Percentiles rank a stretch among this genome's conserved stretches.
Evolutionary conservation across 2,797 vertebrate species (phyloP).

Genomic region (Scomberomorus guttatus): DNA sequence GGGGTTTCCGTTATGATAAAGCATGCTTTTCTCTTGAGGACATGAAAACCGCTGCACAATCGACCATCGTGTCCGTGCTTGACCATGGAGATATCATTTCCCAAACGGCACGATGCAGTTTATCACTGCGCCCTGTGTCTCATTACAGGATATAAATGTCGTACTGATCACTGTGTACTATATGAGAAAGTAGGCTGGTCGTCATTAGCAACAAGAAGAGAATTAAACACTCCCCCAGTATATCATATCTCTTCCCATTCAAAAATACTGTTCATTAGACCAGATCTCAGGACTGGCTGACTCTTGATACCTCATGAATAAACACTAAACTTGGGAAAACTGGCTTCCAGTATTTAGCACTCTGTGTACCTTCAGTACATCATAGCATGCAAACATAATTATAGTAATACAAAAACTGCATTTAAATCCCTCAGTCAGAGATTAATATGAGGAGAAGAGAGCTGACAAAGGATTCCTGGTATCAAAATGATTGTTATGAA

Average conservation of each 20-base stretch:
- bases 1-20: too few relatives aligned
- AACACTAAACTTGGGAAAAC: too few relatives aligned
- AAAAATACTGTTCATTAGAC: too few relatives aligned
- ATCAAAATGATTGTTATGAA: slow-evolving; percentile 75
- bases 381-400: slow-evolving; percentile 32
- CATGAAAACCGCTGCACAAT: not conserved
- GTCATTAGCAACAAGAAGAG: too few relatives aligned
- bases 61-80: too few relatives aligned
- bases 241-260: too few relatives aligned
- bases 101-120: not conserved
- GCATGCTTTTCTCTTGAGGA: too few relatives aligned
- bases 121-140: not conserved
- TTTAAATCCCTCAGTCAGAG: slow-evolving; percentile 14
- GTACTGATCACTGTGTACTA: not conserved
- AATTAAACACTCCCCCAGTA: too few relatives aligned
- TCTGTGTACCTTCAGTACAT: not conserved
- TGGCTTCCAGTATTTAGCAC: too few relatives aligned
- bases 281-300: too few relatives aligned
- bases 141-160: not conserved
- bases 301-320: too few relatives aligned
- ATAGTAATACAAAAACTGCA: slow-evolving; percentile 32
- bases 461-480: slow-evolving; percentile 67
- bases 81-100: not conserved
- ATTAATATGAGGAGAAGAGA: slow-evolving; percentile 48
- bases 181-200: not conserved